phyloP scores from a whole-genome alignment of 2,113 vertebrate species.

The Bambusicola thoracicus region DNA sequence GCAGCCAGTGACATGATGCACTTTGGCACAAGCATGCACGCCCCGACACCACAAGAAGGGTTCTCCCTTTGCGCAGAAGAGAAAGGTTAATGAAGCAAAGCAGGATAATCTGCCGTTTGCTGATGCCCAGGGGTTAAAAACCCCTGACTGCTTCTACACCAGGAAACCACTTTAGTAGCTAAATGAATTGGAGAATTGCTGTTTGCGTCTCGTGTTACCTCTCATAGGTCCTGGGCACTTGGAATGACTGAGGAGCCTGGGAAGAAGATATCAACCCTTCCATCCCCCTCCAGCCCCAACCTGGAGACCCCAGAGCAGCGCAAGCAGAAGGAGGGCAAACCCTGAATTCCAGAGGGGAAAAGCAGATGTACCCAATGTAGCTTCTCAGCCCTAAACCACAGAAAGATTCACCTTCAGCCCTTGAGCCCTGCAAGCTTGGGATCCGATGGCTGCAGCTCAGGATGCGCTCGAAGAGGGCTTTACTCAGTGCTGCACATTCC shows the following conservation, averaged over 20 bases:
- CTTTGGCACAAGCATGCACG: rapidly evolving
- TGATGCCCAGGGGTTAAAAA: neutral
- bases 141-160: neutral
- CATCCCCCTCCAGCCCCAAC: neutral
- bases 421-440: neutral
- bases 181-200: neutral
- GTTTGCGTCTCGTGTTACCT: neutral
- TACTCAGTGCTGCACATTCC: neutral
- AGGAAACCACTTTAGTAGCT: neutral
- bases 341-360: neutral
- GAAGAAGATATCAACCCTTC: neutral
- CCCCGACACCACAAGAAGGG: rapidly evolving
- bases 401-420: neutral
- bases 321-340: neutral
- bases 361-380: rapidly evolving
- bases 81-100: neutral
- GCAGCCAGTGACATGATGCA: neutral
- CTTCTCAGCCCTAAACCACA: neutral
- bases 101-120: rapidly evolving
- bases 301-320: neutral
- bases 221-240: neutral
- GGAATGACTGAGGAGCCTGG: neutral
- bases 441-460: neutral
- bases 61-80: neutral
- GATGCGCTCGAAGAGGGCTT: neutral